Evolutionary conservation across 2,797 vertebrate genomes (phyloP), one percentile per base, ranked within the genome.

Genomic region (Nyctalus aviator): DNA sequence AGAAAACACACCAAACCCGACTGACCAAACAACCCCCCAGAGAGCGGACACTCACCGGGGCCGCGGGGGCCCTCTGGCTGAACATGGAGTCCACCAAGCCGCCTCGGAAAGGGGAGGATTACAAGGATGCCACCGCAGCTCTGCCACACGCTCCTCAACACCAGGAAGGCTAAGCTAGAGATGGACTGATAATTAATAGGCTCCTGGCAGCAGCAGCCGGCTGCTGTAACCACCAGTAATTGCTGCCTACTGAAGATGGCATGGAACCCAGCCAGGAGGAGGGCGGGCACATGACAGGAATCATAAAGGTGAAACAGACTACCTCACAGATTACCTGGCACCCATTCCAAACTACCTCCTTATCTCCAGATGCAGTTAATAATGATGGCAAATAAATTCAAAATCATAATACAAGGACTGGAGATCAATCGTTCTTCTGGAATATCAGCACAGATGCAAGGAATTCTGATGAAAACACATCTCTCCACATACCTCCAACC

Each of bases 101-200:
- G 44, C 53, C 93, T 81, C 88, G 41, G 78, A 89, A 77, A 73
- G 71, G 88, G 91, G 88, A 82, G 83, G 6, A 55, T 71, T 66
- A 84, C 3, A n/a, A 87, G 91, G n/a, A 7, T 71, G 94, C 25
- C 88, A 96, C 30, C 2, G 41, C 6, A 25, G 93, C 59, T 72
- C 57, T 62, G 94, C 93, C 93, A 95, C 79, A 92, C 71, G 68
- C 95, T 96, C 97, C 97, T 96, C 97, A 95, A 96, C 95, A 92
- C 48, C 46, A 94, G 64, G 53, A 97, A 96, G 93, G 92, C 84
- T 89, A 93, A 96, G 84, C 91, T 84, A 96, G 95, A 94, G 96
- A 97, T 92, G 90, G 55, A 84, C 85, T 86, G 94, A 94, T 97
- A 97, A 98, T 98, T 97, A 98, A 84, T 73, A 96, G 92, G 91